phyloP scores from a whole-genome alignment of 2,797 vertebrate genomes.

The Helicolenus hilgendorfi region DNA sequence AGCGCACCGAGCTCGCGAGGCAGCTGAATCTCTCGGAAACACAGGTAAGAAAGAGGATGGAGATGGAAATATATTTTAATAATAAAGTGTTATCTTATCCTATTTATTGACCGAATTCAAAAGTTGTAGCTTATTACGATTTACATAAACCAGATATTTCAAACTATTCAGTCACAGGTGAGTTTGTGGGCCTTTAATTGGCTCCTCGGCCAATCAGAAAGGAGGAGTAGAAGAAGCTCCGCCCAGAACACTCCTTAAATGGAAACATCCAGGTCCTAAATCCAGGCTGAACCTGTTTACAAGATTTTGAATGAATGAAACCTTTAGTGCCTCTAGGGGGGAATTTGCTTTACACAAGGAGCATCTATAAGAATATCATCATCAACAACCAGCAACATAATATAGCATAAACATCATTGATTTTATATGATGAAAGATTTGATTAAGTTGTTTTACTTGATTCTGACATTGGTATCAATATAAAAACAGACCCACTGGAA shows the following conservation, averaged over 20 bases:
- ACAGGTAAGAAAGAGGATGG: constrained; percentile 89
- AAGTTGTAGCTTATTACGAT: not conserved
- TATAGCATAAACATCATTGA: not conserved
- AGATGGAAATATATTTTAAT: not conserved
- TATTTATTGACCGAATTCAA: not conserved
- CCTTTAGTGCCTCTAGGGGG: not conserved
- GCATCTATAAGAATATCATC: not conserved
- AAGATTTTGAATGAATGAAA: not conserved
- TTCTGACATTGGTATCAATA: constrained; percentile 88
- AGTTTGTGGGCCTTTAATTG: not conserved
- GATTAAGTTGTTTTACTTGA: constrained; percentile 77
- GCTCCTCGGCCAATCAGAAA: constrained; percentile 45
- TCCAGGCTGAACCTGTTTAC: not conserved
- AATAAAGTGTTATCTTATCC: not conserved
- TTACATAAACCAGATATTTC: not conserved
- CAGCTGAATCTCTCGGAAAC: constrained; percentile 97
- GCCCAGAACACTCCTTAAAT: not conserved
- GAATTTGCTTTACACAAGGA: not conserved
- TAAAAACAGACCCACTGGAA: constrained; percentile 87
- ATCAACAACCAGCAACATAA: not conserved
- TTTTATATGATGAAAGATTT: constrained; percentile 69
- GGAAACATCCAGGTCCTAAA: not conserved
- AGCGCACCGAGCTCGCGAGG: constrained; percentile 95
- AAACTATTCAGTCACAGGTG: not conserved
- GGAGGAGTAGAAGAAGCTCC: not conserved